Base-by-base conservation (phyloP, 2,888 invertebrate genomes). In the Neuroscelio doddi region DNA sequence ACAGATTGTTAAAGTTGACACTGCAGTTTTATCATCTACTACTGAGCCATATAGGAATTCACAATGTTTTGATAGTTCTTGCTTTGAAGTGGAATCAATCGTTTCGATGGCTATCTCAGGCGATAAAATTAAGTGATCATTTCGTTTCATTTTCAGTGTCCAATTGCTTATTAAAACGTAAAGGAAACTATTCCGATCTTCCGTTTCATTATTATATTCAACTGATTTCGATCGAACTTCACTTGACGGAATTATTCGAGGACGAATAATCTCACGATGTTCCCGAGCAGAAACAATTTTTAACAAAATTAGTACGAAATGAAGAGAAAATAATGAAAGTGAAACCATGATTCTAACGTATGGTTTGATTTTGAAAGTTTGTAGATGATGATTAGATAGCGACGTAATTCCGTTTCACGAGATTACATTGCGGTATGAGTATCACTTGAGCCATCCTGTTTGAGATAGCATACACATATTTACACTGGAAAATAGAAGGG, bases 1-100 rank as follows among this genome's bases (percentile, higher is more conserved):
- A 70, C 89, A 89, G 45, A 88, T 86, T 1, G 88, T 88, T 51
- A 89, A 82, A 0, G 88, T 86, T 1, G 85, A 88, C 4, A 85
- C 75, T 0, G 89, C 88, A 3, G 77, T 74, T 9, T 80, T 77
- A 50, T 79, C 27, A 83, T 67, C 57, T 1, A 69, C 38, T 10
- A 77, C 49, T 1, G 52, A 64, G 12, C 78, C 80, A 12, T 68
- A 66, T 2, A 73, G 64, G 41, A 70, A 53, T 34, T 75, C 58
- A 45, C 79, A 79, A 2, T 51, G 46, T 15, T 46, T 34, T n/a
- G 9, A 10, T 32, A 49, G 39, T 16, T 41, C 27, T 3, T 24
- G 17, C 0, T 2, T 7, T 2, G 55, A 15, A 10, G 38, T 1
- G 14, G 51, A 55, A 2, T 41, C 29, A 0, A 69, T 30, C 74